Base-by-base conservation (phyloP, 2,113 vertebrate species). In the Malurus melanocephalus region DNA sequence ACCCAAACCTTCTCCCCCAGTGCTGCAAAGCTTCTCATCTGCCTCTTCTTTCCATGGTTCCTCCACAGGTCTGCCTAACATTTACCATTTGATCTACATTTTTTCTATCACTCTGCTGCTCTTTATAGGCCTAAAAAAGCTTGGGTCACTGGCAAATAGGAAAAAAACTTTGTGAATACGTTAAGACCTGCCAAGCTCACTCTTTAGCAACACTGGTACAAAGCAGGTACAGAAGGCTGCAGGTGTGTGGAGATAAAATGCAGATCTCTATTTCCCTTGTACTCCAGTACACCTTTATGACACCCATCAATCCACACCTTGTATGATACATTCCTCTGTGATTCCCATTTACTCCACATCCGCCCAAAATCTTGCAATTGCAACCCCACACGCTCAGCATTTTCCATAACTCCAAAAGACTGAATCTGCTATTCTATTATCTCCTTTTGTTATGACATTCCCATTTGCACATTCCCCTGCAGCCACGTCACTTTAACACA, bases 21-120 rank as follows among this genome's bases (percentile, higher is more conserved):
- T 22, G 61, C 86, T 88, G 62, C 57, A 72, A 38, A 11, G 59
- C 7, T 38, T 26, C 26, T 61, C 20, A 27, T 7, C 53, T 65
- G 15, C 20, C 28, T 72, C 35, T 67, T 71, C n/a, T 12, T 27
- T 74, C 11, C 23, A 30, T 0, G 0, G 24, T 23, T 75, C 27
- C 73, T 51, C 49, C 67, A 43, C 13, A 57, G 53, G 26, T 67
- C 56, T 71, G 82, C 2, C 32, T 69, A 71, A 71, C 8, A 38
- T 38, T 43, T 30, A 45, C 13, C 62, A 65, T 67, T 93, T 57
- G 73, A 53, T 53, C 26, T 69, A 66, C 12, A 40, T 81, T 57
- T 61, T 65, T 35, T 23, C 45, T 71, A 30, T 43, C 8, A 33
- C 35, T 8, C 33, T 62, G 19, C 52, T 65, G 24, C 12, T 83